Evolutionary conservation across 2,888 invertebrate species (phyloP).

Genomic region (Venusia cambrica): DNA sequence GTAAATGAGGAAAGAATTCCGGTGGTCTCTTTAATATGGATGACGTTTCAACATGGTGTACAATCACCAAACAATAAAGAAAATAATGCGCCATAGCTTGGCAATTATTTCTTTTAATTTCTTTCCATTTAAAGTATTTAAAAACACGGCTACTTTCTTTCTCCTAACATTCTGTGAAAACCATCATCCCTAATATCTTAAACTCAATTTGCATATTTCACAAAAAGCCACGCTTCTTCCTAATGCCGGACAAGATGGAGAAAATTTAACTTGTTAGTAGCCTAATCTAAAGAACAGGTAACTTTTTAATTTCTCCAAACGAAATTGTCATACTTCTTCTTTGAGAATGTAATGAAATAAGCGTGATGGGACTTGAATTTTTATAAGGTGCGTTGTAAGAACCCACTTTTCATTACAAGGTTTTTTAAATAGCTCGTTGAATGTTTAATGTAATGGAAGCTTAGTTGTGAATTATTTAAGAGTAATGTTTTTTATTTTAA

Average conservation of each 20-base stretch:
- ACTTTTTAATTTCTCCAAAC: constrained; percentile 70
- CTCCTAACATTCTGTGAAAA: constrained; percentile 40
- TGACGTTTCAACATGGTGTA: constrained; percentile 11
- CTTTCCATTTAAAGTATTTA: constrained; percentile 10
- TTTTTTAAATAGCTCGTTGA: constrained; percentile 2
- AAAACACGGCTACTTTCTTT: constrained; percentile 23
- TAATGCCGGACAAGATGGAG: constrained; percentile 53
- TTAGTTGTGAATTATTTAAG: too few species aligned
- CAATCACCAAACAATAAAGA: too few species aligned
- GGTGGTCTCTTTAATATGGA: constrained; percentile 15
- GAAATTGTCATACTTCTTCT: constrained; percentile 69
- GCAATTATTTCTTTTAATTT: constrained; percentile 10
- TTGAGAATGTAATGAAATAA: constrained; percentile 66
- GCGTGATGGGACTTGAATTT: constrained; percentile 47
- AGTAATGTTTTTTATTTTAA: too few species aligned
- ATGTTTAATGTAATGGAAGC: too few species aligned
- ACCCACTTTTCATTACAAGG: neutral
- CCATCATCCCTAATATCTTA: constrained; percentile 45
- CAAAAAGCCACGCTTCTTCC: constrained; percentile 43
- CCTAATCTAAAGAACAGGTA: constrained; percentile 65
- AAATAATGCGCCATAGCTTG: too few species aligned
- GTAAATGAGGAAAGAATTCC: constrained; percentile 26
- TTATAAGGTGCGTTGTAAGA: constrained; percentile 40
- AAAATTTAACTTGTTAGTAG: constrained; percentile 67
- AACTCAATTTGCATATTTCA: constrained; percentile 55